Base-by-base conservation (phyloP, 2,797 vertebrate genomes). In the Galaxias olidus region DNA sequence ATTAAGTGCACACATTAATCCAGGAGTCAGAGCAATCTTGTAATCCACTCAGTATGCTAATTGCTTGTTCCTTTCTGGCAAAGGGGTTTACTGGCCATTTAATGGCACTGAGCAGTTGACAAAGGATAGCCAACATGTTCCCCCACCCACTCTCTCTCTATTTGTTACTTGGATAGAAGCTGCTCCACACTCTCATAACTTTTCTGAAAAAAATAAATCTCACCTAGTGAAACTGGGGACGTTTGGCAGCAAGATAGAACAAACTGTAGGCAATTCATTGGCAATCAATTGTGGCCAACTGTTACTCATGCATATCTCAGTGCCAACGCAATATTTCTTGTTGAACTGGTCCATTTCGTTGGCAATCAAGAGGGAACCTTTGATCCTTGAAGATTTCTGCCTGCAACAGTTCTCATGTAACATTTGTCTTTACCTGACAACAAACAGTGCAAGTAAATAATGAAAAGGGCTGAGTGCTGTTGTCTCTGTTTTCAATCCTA, bases 21-120 rank as follows among this genome's bases (percentile, higher is more conserved):
- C 86, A 83, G 82, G 78, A 90, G 87, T 90, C 85, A 84, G 80
- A 86, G 86, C 87, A 87, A 86, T 90, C 81, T 82, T 90, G 89
- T 92, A 91, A 92, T 90, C 88, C 89, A 88, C 88, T 91, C 84
- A 82, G 86, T 88, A 87, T 91, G 89, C 87, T 90, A 91, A 92
- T 90, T 88, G 86, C 86, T 87, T 87, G 82, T 88, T 90, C 84
- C 91, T 88, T 85, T 83, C 79, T 73, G 75, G 86, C 86, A 87
- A 86, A 82, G 76, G 80, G 82, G 79, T 89, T 91, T 90, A 90
- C 88, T 88, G 87, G 84, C 86, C 88, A 88, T 92, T 91, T 87
- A 90, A 90, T 88, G 86, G 86, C 83, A 86, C 84, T 84, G 82
- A 87, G 84, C 77, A 83, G 86, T 88, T 88, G 87, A 90, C 84